A percentile compares a stretch with the other conserved stretches of the same genome.
Evolutionary conservation across 2,113 vertebrate species (phyloP).

Genomic region (Gobio gobio): DNA sequence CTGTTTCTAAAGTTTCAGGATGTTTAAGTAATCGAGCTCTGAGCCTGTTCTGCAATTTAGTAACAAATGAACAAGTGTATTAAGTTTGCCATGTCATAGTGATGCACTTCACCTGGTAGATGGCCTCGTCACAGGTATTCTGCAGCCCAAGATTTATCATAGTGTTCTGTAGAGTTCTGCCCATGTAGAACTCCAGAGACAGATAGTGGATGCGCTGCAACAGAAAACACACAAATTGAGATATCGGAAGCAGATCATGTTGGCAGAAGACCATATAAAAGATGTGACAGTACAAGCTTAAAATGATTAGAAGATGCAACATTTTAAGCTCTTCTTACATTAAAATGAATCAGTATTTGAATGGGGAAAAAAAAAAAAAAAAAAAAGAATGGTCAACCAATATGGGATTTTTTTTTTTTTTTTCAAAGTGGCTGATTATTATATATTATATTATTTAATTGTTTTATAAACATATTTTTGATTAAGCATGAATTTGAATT

Average conservation of each 20-base stretch:
- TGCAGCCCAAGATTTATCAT: constrained; percentile 91
- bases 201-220: constrained; percentile 84
- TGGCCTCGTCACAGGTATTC: constrained; percentile 85
- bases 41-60: not conserved
- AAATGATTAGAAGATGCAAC: not conserved
- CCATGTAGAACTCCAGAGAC: constrained; percentile 92
- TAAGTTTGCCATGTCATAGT: not conserved
- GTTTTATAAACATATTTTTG: too few relatives aligned
- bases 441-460: too few relatives aligned
- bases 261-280: not conserved
- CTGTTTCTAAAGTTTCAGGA: constrained; percentile 23
- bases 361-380: not conserved
- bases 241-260: not conserved
- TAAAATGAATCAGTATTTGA: not conserved
- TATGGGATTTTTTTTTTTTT: not conserved
- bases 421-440: too few relatives aligned
- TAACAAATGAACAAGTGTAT: not conserved
- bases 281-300: not conserved
- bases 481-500: too few relatives aligned
- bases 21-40: constrained; percentile 4
- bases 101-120: constrained; percentile 81
- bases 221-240: constrained; percentile 24
- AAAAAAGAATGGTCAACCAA: not conserved
- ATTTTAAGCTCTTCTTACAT: not conserved
- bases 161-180: constrained; percentile 89